Conservation (phyloP, 2,113 vertebrate genomes). For the Nyctibius bracteatus region DNA sequence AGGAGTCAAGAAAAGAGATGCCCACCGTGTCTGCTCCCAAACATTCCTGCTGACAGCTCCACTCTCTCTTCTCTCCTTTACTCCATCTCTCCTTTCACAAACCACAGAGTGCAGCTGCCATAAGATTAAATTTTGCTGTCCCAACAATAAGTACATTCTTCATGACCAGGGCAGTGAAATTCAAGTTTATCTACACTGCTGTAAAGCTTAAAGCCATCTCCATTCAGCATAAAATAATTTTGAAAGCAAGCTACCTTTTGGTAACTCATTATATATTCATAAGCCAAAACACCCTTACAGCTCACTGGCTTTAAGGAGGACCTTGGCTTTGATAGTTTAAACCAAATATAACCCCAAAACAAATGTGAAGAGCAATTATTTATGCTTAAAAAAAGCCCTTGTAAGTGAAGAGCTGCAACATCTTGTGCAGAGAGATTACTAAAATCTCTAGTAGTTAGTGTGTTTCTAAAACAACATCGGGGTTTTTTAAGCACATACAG, state of each 20-base stretch:
- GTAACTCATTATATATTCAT: background rate
- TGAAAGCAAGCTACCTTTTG: background rate
- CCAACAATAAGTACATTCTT: background rate
- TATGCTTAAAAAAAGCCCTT: background rate
- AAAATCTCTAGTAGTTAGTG: background rate
- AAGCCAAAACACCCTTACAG: background rate
- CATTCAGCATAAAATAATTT: background rate
- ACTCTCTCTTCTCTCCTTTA: background rate
- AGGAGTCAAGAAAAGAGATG: background rate
- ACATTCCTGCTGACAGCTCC: background rate
- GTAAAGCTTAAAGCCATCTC: background rate
- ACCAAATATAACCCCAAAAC: background rate
- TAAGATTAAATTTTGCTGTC: background rate
- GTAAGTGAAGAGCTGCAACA: background rate
- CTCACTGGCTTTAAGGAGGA: background rate
- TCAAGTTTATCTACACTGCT: background rate
- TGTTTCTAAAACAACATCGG: background rate
- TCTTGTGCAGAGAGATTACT: background rate
- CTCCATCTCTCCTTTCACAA: background rate
- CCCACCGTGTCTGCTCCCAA: background rate
- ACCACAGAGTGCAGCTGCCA: background rate
- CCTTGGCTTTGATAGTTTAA: background rate
- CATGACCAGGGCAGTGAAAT: background rate
- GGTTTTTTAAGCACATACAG: background rate
- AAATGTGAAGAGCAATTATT: background rate